Percentiles rank a stretch among this genome's conserved stretches.
phyloP scores from a whole-genome alignment of 2,888 invertebrate genomes.

The Schrankia costaestrigalis region DNA sequence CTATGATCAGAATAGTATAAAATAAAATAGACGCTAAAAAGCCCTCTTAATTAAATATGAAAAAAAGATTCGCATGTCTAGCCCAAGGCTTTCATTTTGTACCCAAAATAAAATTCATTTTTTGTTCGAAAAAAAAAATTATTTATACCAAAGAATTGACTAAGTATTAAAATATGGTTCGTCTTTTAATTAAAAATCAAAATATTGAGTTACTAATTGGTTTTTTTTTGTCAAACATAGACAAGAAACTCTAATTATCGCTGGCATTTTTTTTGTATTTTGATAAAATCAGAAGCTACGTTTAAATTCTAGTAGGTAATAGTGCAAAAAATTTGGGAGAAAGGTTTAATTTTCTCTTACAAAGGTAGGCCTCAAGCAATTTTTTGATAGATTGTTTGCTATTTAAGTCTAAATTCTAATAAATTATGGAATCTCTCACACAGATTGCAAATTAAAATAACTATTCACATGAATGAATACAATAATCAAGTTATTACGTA shows the following conservation, averaged over 20 bases:
- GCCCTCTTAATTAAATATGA: slow-evolving; percentile 33
- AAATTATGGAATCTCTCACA: too few relatives aligned
- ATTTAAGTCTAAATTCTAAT: too few relatives aligned
- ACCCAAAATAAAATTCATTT: slow-evolving; percentile 11
- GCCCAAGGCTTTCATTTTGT: slow-evolving; percentile 28
- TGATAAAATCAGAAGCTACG: too few relatives aligned
- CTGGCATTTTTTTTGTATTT: too few relatives aligned
- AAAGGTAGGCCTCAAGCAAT: too few relatives aligned
- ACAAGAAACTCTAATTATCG: too few relatives aligned
- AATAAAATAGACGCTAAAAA: slow-evolving; percentile 23
- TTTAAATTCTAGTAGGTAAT: too few relatives aligned
- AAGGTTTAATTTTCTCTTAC: too few relatives aligned
- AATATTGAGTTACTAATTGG: too few relatives aligned
- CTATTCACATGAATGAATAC: neutral
- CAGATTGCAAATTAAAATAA: neutral
- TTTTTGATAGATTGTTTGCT: too few relatives aligned
- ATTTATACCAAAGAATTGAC: slow-evolving; percentile 8
- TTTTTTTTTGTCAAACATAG: too few relatives aligned
- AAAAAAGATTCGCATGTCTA: slow-evolving; percentile 28
- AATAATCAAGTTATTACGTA: slow-evolving; percentile 8
- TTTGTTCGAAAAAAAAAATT: slow-evolving; percentile 1
- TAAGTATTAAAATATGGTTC: slow-evolving; percentile 3
- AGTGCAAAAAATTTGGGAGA: too few relatives aligned
- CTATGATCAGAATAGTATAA: slow-evolving; percentile 17
- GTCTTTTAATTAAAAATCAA: slow-evolving; percentile 3